Base-by-base conservation (phyloP, 2,888 invertebrate species). In the Thymelicus lineola region DNA sequence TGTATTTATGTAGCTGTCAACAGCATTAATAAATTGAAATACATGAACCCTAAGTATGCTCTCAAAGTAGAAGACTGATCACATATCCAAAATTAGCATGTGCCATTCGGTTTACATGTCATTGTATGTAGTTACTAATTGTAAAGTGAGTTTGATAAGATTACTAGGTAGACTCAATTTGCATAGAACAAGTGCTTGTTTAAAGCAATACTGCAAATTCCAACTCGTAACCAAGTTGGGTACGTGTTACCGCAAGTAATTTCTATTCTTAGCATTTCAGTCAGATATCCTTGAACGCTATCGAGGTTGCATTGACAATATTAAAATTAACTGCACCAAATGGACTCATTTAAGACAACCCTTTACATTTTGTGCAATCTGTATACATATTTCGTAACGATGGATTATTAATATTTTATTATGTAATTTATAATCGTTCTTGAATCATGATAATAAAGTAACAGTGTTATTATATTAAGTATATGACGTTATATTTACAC, bases 231-330 rank as follows among this genome's bases (percentile, higher is more conserved):
- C 12, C 28, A 53, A 53, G 20, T 50, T 50, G 17, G 48, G 17
- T 55, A 68, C n/a, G 46, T 45, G 57, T 35, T 53, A 15, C 38
- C 50, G 42, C 50, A 35, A 58, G 58, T 69, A 59, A 64, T 63
- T 50, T 64, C 63, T 69, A 63, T 64, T 62, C 36, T 58, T 64
- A 50, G 58, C 58, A 57, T 64, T 42, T 64, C 63, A 50, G 69
- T 50, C 59, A 42, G 69, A 42, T 36, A 69, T 69, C 69, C 69
- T 69, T 64, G 69, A 69, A 69, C 64, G 50, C 63, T 69, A 69
- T 69, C 42, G 59, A 64, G 58, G 69, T 48, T 69, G 62, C 12
- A 63, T 64, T 62, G 69, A 64, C 69, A 63, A 63, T 59, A 69
- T 64, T 64, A 50, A 50, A 64, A 59, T 58, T 42, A 64, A 38